These are phyloP conservation scores for Myodes glareolus DNA, from an alignment of 2,113 vertebrate genomes.

Conservation along the genomic window DNA sequence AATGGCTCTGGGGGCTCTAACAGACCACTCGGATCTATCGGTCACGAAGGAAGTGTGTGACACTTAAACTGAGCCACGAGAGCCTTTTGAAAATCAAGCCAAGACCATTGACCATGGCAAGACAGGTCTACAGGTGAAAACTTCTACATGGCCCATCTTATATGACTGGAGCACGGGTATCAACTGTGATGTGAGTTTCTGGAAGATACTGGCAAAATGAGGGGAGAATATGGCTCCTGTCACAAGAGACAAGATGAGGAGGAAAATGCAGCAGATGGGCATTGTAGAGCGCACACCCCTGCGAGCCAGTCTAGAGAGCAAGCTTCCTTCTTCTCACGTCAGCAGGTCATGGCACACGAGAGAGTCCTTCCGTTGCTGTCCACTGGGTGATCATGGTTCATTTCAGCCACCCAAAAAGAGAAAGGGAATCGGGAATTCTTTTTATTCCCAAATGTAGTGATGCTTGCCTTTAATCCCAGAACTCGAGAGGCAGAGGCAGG, in stretches of 20 bases:
- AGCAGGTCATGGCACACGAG: background rate
- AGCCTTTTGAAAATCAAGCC: background rate
- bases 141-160: constrained; percentile 43
- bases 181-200: constrained; percentile 87
- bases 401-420: background rate
- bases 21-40: background rate
- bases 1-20: background rate
- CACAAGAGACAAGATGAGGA: constrained; percentile 87
- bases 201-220: constrained; percentile 88
- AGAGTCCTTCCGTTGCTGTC: background rate
- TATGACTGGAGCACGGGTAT: constrained; percentile 87
- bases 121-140: background rate
- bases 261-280: constrained; percentile 73
- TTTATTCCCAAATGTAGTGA: background rate
- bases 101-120: background rate
- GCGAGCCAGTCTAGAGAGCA: constrained; percentile 81
- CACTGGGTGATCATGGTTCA: background rate
- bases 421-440: background rate
- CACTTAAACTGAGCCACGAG: background rate
- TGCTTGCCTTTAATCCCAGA: background rate
- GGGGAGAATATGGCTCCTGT: constrained; percentile 88
- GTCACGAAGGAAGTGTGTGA: background rate
- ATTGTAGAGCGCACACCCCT: constrained; percentile 81
- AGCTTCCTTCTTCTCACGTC: background rate
- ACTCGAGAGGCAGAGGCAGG: background rate